A percentile compares a stretch with the other conserved stretches of the same genome.
Conservation (phyloP, 2,113 vertebrate species). For the Heliornis fulica region DNA sequence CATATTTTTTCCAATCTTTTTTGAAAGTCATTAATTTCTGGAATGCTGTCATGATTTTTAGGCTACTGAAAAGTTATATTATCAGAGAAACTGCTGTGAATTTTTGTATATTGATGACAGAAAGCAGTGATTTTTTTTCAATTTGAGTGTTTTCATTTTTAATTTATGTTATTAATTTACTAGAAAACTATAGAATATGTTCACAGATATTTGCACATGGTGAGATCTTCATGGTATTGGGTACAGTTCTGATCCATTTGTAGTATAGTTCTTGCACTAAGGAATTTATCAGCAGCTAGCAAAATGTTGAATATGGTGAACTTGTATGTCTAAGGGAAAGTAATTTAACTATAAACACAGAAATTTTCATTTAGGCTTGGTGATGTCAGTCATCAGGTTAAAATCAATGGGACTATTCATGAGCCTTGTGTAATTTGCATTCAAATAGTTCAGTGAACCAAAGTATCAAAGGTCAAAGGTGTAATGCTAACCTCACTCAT, state of each 20-base stretch:
- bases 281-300: not conserved
- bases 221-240: fast-evolving
- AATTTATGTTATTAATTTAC: not conserved
- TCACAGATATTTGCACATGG: not conserved
- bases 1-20: too few species aligned
- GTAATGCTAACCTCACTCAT: not conserved
- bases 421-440: not conserved
- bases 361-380: not conserved
- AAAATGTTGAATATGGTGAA: not conserved
- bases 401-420: not conserved
- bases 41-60: not conserved
- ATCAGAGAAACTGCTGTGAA: not conserved
- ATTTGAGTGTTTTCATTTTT: not conserved
- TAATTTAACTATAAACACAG: not conserved
- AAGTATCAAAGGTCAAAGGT: not conserved
- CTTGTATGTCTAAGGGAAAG: not conserved
- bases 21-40: not conserved
- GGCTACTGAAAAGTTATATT: not conserved
- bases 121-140: not conserved
- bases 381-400: not conserved
- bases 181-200: not conserved
- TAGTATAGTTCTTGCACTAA: not conserved
- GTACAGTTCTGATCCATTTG: not conserved
- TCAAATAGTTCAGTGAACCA: not conserved
- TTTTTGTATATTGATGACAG: not conserved